A percentile compares a stretch with the other conserved stretches of the same genome.
phyloP scores from a whole-genome alignment of 2,113 vertebrate genomes.

The Archocentrus centrarchus region DNA sequence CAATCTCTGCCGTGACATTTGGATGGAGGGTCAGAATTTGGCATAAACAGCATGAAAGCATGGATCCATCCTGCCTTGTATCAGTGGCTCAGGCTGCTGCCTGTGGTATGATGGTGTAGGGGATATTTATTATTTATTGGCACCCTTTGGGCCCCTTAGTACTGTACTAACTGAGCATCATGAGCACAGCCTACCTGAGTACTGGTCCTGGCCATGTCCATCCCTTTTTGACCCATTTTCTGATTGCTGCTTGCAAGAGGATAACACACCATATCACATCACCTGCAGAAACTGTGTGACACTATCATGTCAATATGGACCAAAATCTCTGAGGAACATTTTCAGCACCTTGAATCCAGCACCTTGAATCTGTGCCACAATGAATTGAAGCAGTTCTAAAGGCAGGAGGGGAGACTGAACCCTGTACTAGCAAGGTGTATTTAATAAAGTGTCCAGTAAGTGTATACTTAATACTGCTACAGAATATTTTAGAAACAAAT shows the following conservation, averaged over 20 bases:
- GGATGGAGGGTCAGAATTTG: fast-evolving
- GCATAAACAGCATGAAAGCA: background rate
- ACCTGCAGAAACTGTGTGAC: background rate
- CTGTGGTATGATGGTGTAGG: background rate
- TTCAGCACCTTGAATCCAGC: too few species aligned
- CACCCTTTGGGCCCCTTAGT: too few species aligned
- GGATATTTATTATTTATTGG: too few species aligned
- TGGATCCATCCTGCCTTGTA: background rate
- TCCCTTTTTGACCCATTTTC: background rate
- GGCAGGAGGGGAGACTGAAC: too few species aligned
- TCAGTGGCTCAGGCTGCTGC: too few species aligned
- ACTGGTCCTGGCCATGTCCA: too few species aligned
- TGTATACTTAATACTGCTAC: background rate
- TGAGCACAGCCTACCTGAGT: too few species aligned
- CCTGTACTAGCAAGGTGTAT: too few species aligned
- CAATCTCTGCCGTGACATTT: background rate
- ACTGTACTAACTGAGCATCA: too few species aligned
- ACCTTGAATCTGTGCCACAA: too few species aligned
- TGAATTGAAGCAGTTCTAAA: too few species aligned
- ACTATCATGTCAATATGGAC: background rate
- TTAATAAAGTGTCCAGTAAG: too few species aligned
- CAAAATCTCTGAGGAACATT: background rate
- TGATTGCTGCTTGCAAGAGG: background rate
- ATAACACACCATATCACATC: background rate
- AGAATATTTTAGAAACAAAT: background rate